Conservation (phyloP, 2,888 invertebrate species). For the Diabrotica balteata region DNA sequence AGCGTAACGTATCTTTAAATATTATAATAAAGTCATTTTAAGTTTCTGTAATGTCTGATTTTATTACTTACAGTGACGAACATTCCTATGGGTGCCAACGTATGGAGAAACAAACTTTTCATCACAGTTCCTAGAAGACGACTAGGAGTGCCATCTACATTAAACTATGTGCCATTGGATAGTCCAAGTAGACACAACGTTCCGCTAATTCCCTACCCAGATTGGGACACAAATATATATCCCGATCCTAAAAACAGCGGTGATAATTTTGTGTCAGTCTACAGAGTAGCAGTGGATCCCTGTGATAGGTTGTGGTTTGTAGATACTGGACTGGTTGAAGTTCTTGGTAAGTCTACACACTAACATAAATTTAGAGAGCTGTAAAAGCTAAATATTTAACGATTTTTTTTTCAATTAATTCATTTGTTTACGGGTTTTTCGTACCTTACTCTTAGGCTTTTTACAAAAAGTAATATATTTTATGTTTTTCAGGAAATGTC, state of each 20-base stretch:
- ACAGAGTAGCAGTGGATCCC: conserved; percentile 72
- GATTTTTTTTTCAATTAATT: neutral
- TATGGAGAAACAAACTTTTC: conserved; percentile 71
- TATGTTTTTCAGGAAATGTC: conserved; percentile 56
- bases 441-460: too few species aligned
- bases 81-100: conserved; percentile 72
- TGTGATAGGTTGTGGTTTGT: conserved; percentile 82
- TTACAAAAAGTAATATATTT: too few species aligned
- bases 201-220: conserved; percentile 65
- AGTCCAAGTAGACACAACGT: conserved; percentile 60
- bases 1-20: too few species aligned
- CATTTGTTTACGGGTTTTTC: neutral
- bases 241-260: conserved; percentile 44
- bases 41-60: too few species aligned
- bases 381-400: neutral
- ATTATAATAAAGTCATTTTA: too few species aligned
- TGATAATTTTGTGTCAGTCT: conserved; percentile 69
- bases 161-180: conserved; percentile 59
- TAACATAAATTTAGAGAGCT: too few species aligned
- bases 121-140: conserved; percentile 76
- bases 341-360: conserved; percentile 63
- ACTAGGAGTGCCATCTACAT: conserved; percentile 63
- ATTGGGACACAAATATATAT: conserved; percentile 68
- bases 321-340: conserved; percentile 77
- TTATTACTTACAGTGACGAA: conserved; percentile 62